Evolutionary conservation across 2,888 invertebrate species (phyloP), one percentile per base, ranked within the genome.

Genomic region (Syritta pipiens): DNA sequence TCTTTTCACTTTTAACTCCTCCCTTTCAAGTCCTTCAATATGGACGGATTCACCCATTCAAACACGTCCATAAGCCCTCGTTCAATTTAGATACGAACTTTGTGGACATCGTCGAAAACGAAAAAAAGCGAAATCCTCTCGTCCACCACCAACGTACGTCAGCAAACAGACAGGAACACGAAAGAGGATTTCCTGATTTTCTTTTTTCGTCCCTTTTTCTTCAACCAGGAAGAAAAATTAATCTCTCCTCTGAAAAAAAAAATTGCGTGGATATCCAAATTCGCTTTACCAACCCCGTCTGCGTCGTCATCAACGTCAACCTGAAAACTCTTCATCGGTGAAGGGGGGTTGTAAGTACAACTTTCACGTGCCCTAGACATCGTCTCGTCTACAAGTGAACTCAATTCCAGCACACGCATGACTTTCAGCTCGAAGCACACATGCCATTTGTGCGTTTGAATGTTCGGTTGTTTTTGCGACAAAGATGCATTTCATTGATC

Each of bases 401-500:
- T 57, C 22, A 17, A 59, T 68, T 57, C 49, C 6, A 37, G 35
- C 46, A 49, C 28, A 40, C 42, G 30, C 48, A 49, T 24, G 19
- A 42, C 49, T 24, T 40, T 19, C 28, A 30, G 49, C 42, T 49
- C 20, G 12, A 48, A 12, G 40, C 7, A 17, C 9, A 19, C 10
- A 30, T 10, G 17, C 20, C 10, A 28, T 26, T 12, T 65, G 32
- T 20, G 24, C 37, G 46, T 59, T 46, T 59, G 37, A 57, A 35
- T 17, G 37, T 77, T 71, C 59, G 71, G 49, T 42, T 44, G 49
- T 12, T 26, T 63, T 51, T 63, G 55, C 55, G 48, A 32, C 28
- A 42, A 26, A 55, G 63, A 71, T 40, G 48, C 53, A 55, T 72
- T 72, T 46, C 53, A 48, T 65, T 77, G 77, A 77, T 53, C 77